Conservation (phyloP, 2,113 vertebrate genomes). For the Eira barbara region DNA sequence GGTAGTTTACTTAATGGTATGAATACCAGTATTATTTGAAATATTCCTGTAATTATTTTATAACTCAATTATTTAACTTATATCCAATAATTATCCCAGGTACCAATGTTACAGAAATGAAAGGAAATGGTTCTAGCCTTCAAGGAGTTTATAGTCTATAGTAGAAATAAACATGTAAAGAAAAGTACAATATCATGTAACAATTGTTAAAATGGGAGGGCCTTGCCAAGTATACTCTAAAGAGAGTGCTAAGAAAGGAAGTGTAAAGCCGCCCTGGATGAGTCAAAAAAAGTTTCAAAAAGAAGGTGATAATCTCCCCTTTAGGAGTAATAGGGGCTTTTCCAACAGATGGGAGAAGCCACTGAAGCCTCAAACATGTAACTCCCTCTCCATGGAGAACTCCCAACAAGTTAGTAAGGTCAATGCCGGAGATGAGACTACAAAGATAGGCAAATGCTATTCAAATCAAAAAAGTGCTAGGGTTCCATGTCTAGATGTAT, state of each 20-base stretch:
- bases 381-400: background rate
- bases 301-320: background rate
- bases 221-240: background rate
- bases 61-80: background rate
- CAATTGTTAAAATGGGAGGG: background rate
- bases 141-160: background rate
- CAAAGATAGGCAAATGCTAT: background rate
- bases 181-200: background rate
- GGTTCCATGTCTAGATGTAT: background rate
- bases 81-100: background rate
- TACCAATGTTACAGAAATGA: conserved; percentile 15
- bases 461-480: background rate
- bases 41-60: conserved; percentile 6
- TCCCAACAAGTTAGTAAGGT: background rate
- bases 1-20: conserved; percentile 9
- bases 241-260: background rate
- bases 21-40: conserved; percentile 7
- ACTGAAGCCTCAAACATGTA: background rate
- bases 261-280: background rate
- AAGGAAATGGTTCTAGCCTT: background rate
- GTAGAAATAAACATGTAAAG: background rate
- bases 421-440: background rate
- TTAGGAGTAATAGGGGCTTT: background rate
- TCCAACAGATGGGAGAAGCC: background rate
- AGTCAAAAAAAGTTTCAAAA: background rate